A percentile compares a stretch with the other conserved stretches of the same genome.
These are phyloP conservation scores for Callipepla californica DNA, from an alignment of 2,113 vertebrate species.

Conservation along the genomic window DNA sequence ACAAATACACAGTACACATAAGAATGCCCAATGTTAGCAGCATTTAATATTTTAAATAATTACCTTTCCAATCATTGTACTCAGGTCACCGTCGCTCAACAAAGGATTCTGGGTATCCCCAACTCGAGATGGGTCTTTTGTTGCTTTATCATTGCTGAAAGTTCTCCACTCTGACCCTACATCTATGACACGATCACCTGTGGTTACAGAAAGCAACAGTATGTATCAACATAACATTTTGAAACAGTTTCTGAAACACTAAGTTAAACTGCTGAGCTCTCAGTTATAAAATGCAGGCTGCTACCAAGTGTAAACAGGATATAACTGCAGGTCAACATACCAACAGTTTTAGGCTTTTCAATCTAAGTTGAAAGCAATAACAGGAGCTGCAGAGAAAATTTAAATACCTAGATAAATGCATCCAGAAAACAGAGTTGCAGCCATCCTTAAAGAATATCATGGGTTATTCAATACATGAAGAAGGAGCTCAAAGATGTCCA, in stretches of 20 bases:
- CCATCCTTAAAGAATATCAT: neutral
- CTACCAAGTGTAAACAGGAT: neutral
- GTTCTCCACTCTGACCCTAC: slow-evolving; percentile 99
- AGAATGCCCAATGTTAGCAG: neutral
- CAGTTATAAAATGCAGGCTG: neutral
- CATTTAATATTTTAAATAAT: neutral
- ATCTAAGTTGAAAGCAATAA: neutral
- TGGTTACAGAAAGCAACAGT: neutral
- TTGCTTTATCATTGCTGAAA: slow-evolving; percentile 98
- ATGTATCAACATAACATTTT: neutral
- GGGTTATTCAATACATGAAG: neutral
- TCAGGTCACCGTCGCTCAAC: slow-evolving; percentile 94
- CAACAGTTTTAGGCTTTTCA: neutral
- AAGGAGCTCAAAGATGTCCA: neutral
- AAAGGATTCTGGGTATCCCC: slow-evolving; percentile 97
- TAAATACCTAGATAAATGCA: neutral
- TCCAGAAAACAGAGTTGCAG: neutral
- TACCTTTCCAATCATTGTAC: slow-evolving; percentile 98
- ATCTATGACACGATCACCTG: slow-evolving; percentile 97
- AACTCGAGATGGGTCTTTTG: slow-evolving; percentile 98
- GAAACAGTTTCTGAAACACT: neutral
- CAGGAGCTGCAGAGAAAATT: neutral
- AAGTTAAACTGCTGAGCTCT: neutral
- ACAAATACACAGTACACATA: neutral
- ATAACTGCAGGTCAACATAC: neutral